Percentiles rank a stretch among this genome's conserved stretches.
Conservation (phyloP, 2,888 invertebrate genomes). For the Eupithecia subfuscata region DNA sequence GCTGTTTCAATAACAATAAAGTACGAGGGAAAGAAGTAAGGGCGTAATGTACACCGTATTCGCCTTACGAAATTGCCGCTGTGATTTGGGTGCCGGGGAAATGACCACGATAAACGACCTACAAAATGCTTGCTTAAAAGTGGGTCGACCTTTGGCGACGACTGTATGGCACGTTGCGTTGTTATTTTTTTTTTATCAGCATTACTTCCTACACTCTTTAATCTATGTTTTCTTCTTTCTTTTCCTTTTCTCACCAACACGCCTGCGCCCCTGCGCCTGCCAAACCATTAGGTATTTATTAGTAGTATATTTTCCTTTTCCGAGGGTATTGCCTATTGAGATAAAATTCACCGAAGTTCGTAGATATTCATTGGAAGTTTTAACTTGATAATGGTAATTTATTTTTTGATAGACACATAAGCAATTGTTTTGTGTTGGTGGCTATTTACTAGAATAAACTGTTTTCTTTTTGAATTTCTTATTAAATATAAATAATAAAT, state of each 20-base stretch:
- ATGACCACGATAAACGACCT: constrained; percentile 73
- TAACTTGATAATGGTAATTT: too few relatives aligned
- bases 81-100: constrained; percentile 56
- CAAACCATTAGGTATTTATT: not conserved
- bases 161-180: constrained; percentile 5
- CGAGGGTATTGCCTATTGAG: not conserved
- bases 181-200: not conserved
- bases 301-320: not conserved
- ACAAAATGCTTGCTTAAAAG: constrained; percentile 71
- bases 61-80: constrained; percentile 32
- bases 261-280: not conserved
- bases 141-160: constrained; percentile 67
- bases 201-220: not conserved
- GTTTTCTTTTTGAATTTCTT: too few relatives aligned
- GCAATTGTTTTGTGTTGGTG: too few relatives aligned
- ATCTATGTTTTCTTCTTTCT: not conserved
- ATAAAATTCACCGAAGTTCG: too few relatives aligned
- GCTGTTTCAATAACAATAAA: constrained; percentile 44
- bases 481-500: too few relatives aligned
- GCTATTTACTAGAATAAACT: too few relatives aligned
- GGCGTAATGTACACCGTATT: constrained; percentile 33
- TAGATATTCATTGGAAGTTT: too few relatives aligned
- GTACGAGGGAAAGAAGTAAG: constrained; percentile 22
- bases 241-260: not conserved
- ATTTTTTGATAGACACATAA: too few relatives aligned